These are phyloP conservation scores for Polyploca ridens DNA, from an alignment of 2,888 invertebrate genomes.

Conservation along the genomic window DNA sequence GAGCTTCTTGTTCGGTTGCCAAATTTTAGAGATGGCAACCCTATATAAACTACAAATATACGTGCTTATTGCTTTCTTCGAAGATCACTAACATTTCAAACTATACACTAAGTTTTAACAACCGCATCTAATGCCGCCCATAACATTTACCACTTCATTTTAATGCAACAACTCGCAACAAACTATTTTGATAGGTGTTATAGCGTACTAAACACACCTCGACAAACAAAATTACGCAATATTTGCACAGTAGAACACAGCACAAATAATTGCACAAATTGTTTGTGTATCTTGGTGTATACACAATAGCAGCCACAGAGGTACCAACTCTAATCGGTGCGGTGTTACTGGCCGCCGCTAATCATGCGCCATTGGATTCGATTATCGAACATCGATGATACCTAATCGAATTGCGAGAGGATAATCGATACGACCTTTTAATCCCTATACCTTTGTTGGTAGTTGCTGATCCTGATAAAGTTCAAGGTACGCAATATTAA, in stretches of 20 bases:
- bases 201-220: slow-evolving; percentile 29
- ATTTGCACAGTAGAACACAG: slow-evolving; percentile 48
- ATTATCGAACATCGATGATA: slow-evolving; percentile 7
- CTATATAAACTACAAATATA: background rate
- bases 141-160: background rate
- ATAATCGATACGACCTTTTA: background rate
- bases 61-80: background rate
- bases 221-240: slow-evolving; percentile 45
- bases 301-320: background rate
- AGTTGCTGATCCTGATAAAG: background rate
- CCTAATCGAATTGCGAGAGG: slow-evolving; percentile 1
- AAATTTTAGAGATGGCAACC: background rate
- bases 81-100: background rate
- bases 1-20: too few species aligned
- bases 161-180: background rate
- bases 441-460: background rate
- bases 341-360: slow-evolving; percentile 1
- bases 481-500: too few species aligned
- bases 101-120: background rate
- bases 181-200: slow-evolving; percentile 4
- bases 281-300: slow-evolving; percentile 51
- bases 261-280: slow-evolving; percentile 65
- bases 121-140: background rate
- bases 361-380: background rate
- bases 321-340: background rate